Percentiles rank a stretch among this genome's conserved stretches.
phyloP scores from a whole-genome alignment of 2,888 invertebrate genomes.

The Petrolisthes manimaculis region DNA sequence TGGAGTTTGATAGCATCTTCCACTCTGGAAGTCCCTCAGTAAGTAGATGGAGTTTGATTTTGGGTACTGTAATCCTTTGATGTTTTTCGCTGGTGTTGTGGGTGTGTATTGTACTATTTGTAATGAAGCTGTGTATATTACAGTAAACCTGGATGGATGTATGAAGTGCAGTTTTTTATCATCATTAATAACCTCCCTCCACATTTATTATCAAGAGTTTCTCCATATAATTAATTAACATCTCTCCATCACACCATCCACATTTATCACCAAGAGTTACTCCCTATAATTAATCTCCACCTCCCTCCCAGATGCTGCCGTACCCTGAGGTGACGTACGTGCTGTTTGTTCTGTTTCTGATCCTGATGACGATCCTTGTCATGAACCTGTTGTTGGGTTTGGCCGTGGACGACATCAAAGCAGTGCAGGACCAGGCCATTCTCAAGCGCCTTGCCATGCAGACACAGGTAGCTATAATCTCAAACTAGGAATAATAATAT shows the following conservation, averaged over 20 bases:
- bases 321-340: slow-evolving; percentile 69
- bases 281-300: not conserved
- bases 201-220: not conserved
- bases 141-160: too few relatives aligned
- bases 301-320: slow-evolving; percentile 11
- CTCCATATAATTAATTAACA: not conserved
- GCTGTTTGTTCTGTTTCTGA: slow-evolving; percentile 70
- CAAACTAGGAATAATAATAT: too few relatives aligned
- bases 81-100: too few relatives aligned
- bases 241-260: not conserved
- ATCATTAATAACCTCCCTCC: too few relatives aligned
- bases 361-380: slow-evolving; percentile 70
- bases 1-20: slow-evolving; percentile 69
- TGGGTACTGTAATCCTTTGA: too few relatives aligned
- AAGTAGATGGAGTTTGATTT: not conserved
- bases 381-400: slow-evolving; percentile 72
- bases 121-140: too few relatives aligned
- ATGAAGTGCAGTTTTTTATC: too few relatives aligned
- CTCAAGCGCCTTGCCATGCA: slow-evolving; percentile 70
- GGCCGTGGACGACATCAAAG: slow-evolving; percentile 74
- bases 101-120: too few relatives aligned
- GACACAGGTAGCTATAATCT: slow-evolving; percentile 66
- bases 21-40: slow-evolving; percentile 67
- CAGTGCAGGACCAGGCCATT: slow-evolving; percentile 72
- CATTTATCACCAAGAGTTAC: too few relatives aligned